These are phyloP conservation scores for Arvicanthis niloticus DNA, from an alignment of 2,113 vertebrate species.

Conservation along the genomic window DNA sequence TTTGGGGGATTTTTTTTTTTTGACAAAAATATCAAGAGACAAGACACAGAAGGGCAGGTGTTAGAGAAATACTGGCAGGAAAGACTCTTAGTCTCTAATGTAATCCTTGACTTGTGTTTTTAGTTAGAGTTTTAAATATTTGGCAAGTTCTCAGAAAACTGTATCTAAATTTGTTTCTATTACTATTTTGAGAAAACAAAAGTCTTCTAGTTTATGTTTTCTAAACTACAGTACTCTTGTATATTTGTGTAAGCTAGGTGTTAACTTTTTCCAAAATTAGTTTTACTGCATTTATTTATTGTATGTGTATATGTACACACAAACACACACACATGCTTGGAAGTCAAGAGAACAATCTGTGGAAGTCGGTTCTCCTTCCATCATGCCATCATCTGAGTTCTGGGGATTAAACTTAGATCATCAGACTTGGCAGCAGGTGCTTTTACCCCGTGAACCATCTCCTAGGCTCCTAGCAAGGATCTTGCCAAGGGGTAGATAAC, in stretches of 20 bases:
- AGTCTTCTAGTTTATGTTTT: conserved; percentile 24
- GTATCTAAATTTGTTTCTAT: neutral
- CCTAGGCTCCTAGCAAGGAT: neutral
- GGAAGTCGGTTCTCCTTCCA: neutral
- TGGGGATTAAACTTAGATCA: neutral
- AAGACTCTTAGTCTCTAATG: neutral
- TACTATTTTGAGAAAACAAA: neutral
- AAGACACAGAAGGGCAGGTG: neutral
- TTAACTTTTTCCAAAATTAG: neutral
- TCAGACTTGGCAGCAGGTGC: neutral
- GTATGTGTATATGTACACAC: neutral
- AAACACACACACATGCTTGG: too few relatives aligned
- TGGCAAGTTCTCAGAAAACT: conserved; percentile 14
- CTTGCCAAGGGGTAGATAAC: neutral
- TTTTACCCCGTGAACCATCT: neutral
- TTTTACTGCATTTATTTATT: neutral
- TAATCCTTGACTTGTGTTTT: conserved; percentile 34
- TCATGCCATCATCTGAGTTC: neutral
- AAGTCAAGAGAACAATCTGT: neutral
- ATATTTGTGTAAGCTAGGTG: neutral
- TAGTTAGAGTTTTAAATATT: neutral
- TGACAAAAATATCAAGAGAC: neutral
- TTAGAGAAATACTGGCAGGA: neutral
- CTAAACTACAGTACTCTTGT: neutral
- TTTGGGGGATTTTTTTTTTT: neutral